Evolutionary conservation across 2,888 invertebrate genomes (phyloP), one percentile per base, ranked within the genome.

Genomic region (Opisthograptis luteolata): DNA sequence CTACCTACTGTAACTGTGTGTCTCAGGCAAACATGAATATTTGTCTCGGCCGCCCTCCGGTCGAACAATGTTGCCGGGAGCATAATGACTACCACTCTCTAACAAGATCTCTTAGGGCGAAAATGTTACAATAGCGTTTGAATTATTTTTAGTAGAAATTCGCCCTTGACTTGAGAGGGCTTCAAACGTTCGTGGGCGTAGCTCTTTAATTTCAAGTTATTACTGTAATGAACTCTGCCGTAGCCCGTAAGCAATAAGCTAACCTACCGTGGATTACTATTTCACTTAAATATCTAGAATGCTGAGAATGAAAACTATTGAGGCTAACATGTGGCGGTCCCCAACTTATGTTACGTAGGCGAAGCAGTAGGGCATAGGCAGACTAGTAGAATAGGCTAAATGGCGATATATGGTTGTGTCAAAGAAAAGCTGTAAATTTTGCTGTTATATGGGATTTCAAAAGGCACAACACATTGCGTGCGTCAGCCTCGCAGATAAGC

Each of bases 381-480:
- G 12, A 12, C 22, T 37, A 15, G 37, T 40, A 50, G 12, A 12
- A 22, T 37, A 15, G 37, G 34, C 10, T 43, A 43, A 30, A 34
- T 34, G 30, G 19, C 48, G 58, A 51, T 61, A 47, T 61, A 47
- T 57, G 60, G 17, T 17, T 64, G 60, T 59, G 58, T 66, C n/a
- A n/a, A 62, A 51, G 46, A 60, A 43, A 60, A 69, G 70, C 77
- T 73, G 73, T 71, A 73, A 69, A 74, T 72, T 72, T 68, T 59
- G 62, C 52, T 66, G 65, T 62, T 59, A 63, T 61, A 60, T 64
- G 58, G 66, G 67, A 61, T 66, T 65, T 65, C 59, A 66, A 56
- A 42, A 48, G 65, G 63, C 70, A 70, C 72, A 78, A 79, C 68
- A 73, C 65, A 60, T 79, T 81, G 84, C 81, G 83, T 84, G 79